phyloP scores from a whole-genome alignment of 2,888 invertebrate genomes.

The Caenorhabditis sinica region DNA sequence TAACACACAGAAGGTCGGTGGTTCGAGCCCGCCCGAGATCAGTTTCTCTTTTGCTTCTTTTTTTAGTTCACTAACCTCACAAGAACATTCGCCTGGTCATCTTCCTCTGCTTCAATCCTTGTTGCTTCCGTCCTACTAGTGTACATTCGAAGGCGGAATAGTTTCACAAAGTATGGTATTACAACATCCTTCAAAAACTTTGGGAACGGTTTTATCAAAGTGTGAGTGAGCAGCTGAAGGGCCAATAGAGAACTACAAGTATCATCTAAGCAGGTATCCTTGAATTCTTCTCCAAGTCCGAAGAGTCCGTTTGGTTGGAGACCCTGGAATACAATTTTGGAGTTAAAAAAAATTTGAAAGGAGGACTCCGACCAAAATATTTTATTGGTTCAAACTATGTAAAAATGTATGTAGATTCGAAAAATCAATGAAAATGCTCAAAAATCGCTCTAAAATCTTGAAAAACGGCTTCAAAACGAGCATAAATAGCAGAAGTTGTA shows the following conservation, averaged over 20 bases:
- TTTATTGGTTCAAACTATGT: too few species aligned
- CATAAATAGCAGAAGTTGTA: too few species aligned
- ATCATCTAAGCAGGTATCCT: constrained; percentile 84
- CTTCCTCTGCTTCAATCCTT: constrained; percentile 35
- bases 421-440: too few species aligned
- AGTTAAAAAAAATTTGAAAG: neutral
- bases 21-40: constrained; percentile 83
- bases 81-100: constrained; percentile 76
- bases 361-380: too few species aligned
- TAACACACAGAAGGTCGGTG: constrained; percentile 83
- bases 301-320: constrained; percentile 80
- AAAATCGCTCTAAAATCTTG: too few species aligned
- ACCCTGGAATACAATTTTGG: constrained; percentile 62
- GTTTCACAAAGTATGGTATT: constrained; percentile 72
- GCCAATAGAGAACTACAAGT: constrained; percentile 85
- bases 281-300: constrained; percentile 83
- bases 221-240: constrained; percentile 85
- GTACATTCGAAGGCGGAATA: constrained; percentile 61
- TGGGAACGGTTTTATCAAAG: constrained; percentile 85
- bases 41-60: constrained; percentile 27
- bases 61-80: constrained; percentile 71
- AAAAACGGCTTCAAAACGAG: too few species aligned
- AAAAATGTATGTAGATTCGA: too few species aligned
- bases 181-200: constrained; percentile 85
- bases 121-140: constrained; percentile 49